Evolutionary conservation across 2,113 vertebrate genomes (phyloP).

Genomic region (Lophochroa leadbeateri): DNA sequence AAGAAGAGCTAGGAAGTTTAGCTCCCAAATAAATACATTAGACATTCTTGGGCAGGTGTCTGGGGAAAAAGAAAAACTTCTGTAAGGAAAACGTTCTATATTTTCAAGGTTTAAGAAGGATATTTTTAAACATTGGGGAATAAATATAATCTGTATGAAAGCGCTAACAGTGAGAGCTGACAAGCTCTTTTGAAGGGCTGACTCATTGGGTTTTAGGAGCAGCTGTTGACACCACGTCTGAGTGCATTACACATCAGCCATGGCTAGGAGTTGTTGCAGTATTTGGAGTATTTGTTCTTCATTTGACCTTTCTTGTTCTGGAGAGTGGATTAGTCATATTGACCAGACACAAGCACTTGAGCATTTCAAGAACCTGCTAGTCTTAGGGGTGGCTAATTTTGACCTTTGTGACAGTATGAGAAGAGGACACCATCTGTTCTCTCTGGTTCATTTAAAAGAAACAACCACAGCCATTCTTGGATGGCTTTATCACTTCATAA

Average conservation of each 20-base stretch:
- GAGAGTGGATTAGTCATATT: conserved; percentile 55
- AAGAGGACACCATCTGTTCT: conserved; percentile 47
- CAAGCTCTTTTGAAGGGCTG: conserved; percentile 37
- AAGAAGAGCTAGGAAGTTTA: not conserved
- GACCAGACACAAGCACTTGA: conserved; percentile 41
- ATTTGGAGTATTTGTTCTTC: conserved; percentile 62
- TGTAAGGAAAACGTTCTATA: not conserved
- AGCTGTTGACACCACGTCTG: conserved; percentile 48
- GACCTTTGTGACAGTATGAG: conserved; percentile 27
- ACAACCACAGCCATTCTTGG: not conserved
- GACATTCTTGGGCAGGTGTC: not conserved
- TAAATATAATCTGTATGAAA: conserved; percentile 33
- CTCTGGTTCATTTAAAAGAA: conserved; percentile 29
- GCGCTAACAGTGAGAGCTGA: conserved; percentile 14
- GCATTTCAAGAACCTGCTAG: conserved; percentile 39
- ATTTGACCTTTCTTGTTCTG: conserved; percentile 56
- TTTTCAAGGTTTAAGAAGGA: not conserved
- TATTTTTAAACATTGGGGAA: conserved; percentile 26
- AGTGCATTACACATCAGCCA: conserved; percentile 44
- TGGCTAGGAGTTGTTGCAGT: not conserved
- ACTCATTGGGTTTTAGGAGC: conserved; percentile 30
- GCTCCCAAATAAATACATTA: not conserved
- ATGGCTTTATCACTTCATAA: not conserved
- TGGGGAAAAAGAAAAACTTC: not conserved
- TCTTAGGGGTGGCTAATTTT: conserved; percentile 44